Base-by-base conservation (phyloP, 1,140 invertebrate genomes). In the Pachypsylla venusta region DNA sequence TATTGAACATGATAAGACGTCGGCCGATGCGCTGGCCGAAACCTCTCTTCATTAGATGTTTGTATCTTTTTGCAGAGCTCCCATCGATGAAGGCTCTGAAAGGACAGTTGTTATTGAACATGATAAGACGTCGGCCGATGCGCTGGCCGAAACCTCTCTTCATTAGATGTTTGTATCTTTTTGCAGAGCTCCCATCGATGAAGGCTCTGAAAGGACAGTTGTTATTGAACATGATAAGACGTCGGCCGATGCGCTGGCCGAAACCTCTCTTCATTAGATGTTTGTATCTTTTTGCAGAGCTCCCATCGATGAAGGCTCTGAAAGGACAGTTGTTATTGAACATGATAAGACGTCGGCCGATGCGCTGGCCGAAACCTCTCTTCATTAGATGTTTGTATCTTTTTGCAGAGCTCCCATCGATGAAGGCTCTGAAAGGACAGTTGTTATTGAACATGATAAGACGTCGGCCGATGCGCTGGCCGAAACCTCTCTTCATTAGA, bases 41-140 rank as follows among this genome's bases (percentile, higher is more conserved):
- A n/a, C n/a, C n/a, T n/a, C n/a, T n/a, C n/a, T n/a, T n/a, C n/a
- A n/a, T n/a, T n/a, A n/a, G n/a, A n/a, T n/a, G n/a, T n/a, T n/a
- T n/a, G n/a, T n/a, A n/a, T n/a, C n/a, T n/a, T n/a, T 62, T 71
- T 68, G 30, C 64, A 88, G 84, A 74, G 88, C 89, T 19, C 89
- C 90, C 7, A 91, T 93, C 56, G 89, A 93, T 65, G 89, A 92
- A 75, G 89, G 89, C 7, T 85, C 81, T 64, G 84, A 89, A 56
- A 81, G 85, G 62, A 82, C 80, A 0, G 82, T 87, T 3, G 85
- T 94, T 1, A 83, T 94, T 14, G 81, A 81, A 20, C 79, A 91
- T 53, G 84, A 89, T 68, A 74, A 90, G 24, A 88, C 85, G 5
- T 80, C 82, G 77, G 40, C 85, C 83, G 13, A 81, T 81, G 35